These are phyloP conservation scores for Sceloporus tristichus DNA, from an alignment of 2,113 vertebrate genomes.

Conservation along the genomic window DNA sequence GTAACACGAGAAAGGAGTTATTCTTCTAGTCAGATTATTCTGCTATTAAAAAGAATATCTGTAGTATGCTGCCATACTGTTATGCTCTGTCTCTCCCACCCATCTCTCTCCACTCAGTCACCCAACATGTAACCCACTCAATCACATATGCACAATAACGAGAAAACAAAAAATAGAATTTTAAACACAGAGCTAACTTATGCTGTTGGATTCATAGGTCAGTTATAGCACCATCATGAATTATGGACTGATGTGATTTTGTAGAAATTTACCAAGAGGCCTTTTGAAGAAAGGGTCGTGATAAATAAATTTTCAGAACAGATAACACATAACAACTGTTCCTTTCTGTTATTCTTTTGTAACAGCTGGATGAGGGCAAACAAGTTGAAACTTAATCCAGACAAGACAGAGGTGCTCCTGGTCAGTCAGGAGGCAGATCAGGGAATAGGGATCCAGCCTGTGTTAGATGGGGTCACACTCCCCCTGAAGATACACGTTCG, in stretches of 20 bases:
- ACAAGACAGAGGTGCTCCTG: too few species aligned
- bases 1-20: not conserved
- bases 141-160: not conserved
- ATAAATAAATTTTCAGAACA: not conserved
- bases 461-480: too few species aligned
- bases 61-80: not conserved
- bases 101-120: too few species aligned
- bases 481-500: too few species aligned
- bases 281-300: not conserved
- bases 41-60: not conserved
- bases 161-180: not conserved
- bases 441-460: too few species aligned
- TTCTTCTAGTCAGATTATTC: not conserved
- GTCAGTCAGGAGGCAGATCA: too few species aligned
- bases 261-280: not conserved
- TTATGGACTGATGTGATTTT: not conserved
- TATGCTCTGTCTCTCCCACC: too few species aligned
- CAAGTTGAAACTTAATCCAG: too few species aligned
- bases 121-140: too few species aligned
- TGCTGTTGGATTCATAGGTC: not conserved
- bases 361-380: too few species aligned
- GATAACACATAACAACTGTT: not conserved
- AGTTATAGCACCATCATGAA: not conserved
- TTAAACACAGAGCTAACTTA: not conserved
- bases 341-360: not conserved